Evolutionary conservation across 2,888 invertebrate genomes (phyloP).

Genomic region (Drosophila histrio): DNA sequence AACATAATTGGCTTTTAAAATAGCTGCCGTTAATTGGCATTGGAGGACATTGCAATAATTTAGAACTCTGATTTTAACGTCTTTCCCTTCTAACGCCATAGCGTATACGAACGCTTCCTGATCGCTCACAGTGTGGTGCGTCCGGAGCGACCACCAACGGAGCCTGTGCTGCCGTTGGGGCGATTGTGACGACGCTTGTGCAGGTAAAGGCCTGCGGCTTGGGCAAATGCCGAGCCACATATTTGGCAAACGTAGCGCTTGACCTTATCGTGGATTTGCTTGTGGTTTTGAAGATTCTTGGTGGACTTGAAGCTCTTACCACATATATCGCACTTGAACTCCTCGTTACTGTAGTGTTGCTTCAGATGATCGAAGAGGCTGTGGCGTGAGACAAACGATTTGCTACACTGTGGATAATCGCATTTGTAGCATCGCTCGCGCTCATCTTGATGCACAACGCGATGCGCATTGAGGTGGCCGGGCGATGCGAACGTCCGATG

Average conservation of each 20-base stretch:
- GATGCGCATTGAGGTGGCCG: slow-evolving; percentile 71
- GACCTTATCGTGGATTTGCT: slow-evolving; percentile 82
- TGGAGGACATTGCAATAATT: slow-evolving; percentile 49
- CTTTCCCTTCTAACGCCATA: slow-evolving; percentile 1
- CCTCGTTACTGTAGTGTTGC: slow-evolving; percentile 78
- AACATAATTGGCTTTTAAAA: slow-evolving; percentile 22
- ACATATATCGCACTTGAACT: slow-evolving; percentile 79
- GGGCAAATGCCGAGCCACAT: slow-evolving; percentile 83
- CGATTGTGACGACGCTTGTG: slow-evolving; percentile 81
- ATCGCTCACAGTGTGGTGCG: slow-evolving; percentile 61
- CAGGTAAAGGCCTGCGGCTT: slow-evolving; percentile 82
- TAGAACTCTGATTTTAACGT: slow-evolving; percentile 8
- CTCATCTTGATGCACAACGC: slow-evolving; percentile 69
- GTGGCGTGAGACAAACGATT: slow-evolving; percentile 71
- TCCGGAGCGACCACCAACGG: slow-evolving; percentile 63
- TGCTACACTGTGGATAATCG: slow-evolving; percentile 77
- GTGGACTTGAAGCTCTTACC: slow-evolving; percentile 81
- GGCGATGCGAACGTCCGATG: slow-evolving; percentile 69
- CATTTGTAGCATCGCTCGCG: slow-evolving; percentile 77
- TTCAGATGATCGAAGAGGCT: slow-evolving; percentile 76
- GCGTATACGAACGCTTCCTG: neutral
- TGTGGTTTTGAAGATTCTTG: slow-evolving; percentile 82
- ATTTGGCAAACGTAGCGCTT: slow-evolving; percentile 82
- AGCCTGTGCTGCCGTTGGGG: slow-evolving; percentile 63
- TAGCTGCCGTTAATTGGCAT: slow-evolving; percentile 42